These are phyloP conservation scores for Polia nebulosa DNA, from an alignment of 2,888 invertebrate genomes.

Conservation along the genomic window DNA sequence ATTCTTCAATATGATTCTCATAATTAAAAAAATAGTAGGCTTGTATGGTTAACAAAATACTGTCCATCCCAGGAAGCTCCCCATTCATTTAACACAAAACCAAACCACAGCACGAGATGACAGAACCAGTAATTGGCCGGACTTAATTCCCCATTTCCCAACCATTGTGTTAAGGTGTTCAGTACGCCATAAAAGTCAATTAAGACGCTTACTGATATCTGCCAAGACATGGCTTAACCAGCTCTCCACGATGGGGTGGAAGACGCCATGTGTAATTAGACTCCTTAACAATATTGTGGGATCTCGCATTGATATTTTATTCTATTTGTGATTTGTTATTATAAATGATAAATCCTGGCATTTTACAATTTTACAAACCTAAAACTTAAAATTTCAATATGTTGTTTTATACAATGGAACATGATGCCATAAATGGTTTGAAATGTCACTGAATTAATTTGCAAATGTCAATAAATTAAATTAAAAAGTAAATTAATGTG, in stretches of 20 bases:
- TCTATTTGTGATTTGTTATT: not conserved
- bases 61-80: not conserved
- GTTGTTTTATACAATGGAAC: no score
- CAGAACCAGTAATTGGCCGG: constrained; percentile 38
- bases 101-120: constrained; percentile 9
- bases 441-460: no score
- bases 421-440: no score
- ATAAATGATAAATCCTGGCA: no score
- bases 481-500: no score
- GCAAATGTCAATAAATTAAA: no score
- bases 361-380: no score
- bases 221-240: constrained; percentile 55
- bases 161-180: constrained; percentile 57
- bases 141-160: constrained; percentile 45
- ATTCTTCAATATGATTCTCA: no score
- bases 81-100: constrained; percentile 15
- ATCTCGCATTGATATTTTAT: constrained; percentile 22
- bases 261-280: constrained; percentile 46
- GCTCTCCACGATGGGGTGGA: constrained; percentile 28
- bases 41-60: no score
- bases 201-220: constrained; percentile 56
- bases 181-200: constrained; percentile 58
- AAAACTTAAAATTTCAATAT: no score
- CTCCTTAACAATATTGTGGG: constrained; percentile 16
- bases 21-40: no score